Conservation (phyloP, 1,140 invertebrate species). For the Calliphora vicina region DNA sequence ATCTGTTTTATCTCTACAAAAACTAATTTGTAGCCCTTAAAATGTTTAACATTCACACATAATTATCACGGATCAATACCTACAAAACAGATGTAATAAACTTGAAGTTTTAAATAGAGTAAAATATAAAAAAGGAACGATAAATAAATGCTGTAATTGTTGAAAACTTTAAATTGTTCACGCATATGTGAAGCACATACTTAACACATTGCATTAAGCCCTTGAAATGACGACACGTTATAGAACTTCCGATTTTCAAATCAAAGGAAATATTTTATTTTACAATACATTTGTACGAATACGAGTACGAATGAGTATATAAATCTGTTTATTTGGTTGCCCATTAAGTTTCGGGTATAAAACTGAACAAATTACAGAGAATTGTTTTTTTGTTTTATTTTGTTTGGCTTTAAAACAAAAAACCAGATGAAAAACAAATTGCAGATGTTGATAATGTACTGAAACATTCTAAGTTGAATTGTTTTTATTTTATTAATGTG, state of each 20-base stretch:
- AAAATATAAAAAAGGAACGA: not conserved
- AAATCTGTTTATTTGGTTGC: no score
- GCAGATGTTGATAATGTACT: conserved; percentile 13
- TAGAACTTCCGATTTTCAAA: conserved; percentile 15
- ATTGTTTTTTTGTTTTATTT: not conserved
- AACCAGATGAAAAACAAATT: conserved; percentile 21
- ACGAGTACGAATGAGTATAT: no score
- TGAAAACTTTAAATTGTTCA: not conserved
- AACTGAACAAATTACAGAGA: not conserved
- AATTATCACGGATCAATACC: conserved; percentile 33
- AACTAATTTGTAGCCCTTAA: not conserved
- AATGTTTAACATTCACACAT: conserved; percentile 29
- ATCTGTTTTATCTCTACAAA: conserved; percentile 1
- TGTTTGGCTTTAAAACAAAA: not conserved
- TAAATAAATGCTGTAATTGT: not conserved
- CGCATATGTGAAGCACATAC: conserved; percentile 28
- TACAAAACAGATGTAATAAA: conserved; percentile 20
- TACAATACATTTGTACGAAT: not conserved
- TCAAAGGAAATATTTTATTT: not conserved
- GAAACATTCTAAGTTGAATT: no score
- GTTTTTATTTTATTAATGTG: no score
- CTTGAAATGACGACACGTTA: not conserved
- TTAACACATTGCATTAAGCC: conserved; percentile 31
- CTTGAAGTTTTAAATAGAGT: not conserved
- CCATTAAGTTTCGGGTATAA: not conserved